Evolutionary conservation across 2,888 invertebrate species (phyloP).

Genomic region (Julus scanicus): DNA sequence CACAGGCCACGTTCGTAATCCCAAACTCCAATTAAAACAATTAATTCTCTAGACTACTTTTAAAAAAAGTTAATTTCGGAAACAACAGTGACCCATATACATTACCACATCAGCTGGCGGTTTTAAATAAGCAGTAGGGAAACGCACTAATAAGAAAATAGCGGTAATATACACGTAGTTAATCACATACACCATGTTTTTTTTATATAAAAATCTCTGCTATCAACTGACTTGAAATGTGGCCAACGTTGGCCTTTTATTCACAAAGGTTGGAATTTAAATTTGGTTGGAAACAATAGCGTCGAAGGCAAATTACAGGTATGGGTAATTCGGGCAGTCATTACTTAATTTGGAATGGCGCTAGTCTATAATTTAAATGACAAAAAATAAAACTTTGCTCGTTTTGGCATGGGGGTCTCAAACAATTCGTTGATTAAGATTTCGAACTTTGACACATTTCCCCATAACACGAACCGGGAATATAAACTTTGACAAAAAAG

Average conservation of each 20-base stretch:
- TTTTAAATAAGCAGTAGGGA: not conserved
- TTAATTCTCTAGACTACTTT: not conserved
- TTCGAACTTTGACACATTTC: constrained; percentile 30
- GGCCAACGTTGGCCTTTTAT: constrained; percentile 31
- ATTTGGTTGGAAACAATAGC: not conserved
- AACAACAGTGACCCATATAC: constrained; percentile 20
- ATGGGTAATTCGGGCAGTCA: constrained; percentile 11
- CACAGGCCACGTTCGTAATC: not conserved
- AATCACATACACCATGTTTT: not conserved
- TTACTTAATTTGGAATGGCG: not conserved
- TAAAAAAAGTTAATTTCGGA: not conserved
- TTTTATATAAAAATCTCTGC: not conserved
- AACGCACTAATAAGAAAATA: not conserved
- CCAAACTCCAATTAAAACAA: not conserved
- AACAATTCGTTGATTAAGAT: not conserved
- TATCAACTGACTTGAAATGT: not conserved
- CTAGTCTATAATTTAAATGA: not conserved
- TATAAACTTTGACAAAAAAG: not conserved
- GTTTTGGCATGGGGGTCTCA: no score
- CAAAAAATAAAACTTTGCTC: not conserved
- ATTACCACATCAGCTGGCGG: not conserved
- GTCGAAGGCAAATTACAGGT: constrained; percentile 2
- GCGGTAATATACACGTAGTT: not conserved
- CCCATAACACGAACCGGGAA: not conserved
- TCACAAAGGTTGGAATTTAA: not conserved